Conservation (phyloP, 1,140 invertebrate genomes). For the Hylaeus anthracinus region DNA sequence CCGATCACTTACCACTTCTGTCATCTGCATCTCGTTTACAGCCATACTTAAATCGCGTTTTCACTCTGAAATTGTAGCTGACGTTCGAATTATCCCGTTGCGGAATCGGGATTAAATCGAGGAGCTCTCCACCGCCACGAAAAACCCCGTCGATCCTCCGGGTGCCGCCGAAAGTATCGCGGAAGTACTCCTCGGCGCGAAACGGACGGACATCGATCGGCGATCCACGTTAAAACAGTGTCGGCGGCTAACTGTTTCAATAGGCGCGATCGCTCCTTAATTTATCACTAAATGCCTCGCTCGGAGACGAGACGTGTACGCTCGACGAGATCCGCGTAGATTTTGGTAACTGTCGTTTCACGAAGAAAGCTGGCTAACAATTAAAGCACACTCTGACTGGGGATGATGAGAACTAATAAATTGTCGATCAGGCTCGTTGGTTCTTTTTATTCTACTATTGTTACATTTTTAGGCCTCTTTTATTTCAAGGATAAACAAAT, state of each 20-base stretch:
- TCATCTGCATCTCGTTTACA: slow-evolving; percentile 43
- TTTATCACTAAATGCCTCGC: slow-evolving; percentile 26
- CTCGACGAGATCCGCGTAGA: neutral
- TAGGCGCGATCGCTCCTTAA: slow-evolving; percentile 17
- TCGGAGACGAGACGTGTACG: neutral
- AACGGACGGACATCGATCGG: neutral
- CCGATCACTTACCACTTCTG: slow-evolving; percentile 52
- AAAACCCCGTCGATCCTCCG: neutral
- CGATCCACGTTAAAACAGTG: slow-evolving; percentile 10
- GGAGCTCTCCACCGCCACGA: too few relatives aligned
- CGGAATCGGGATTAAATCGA: too few relatives aligned
- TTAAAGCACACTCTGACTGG: neutral
- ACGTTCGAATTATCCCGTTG: too few relatives aligned
- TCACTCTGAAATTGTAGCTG: too few relatives aligned
- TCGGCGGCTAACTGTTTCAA: slow-evolving; percentile 37
- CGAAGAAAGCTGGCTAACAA: too few relatives aligned
- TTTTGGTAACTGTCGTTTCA: neutral
- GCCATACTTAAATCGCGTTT: slow-evolving; percentile 23
- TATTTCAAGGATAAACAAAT: too few relatives aligned
- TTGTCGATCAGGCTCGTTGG: too few relatives aligned
- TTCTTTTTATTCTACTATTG: too few relatives aligned
- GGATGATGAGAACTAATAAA: neutral
- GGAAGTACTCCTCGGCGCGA: neutral
- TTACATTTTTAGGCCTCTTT: too few relatives aligned
- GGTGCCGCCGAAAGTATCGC: neutral